These are phyloP conservation scores for Enteromius paludinosus DNA, from an alignment of 2,797 vertebrate species.

Conservation along the genomic window DNA sequence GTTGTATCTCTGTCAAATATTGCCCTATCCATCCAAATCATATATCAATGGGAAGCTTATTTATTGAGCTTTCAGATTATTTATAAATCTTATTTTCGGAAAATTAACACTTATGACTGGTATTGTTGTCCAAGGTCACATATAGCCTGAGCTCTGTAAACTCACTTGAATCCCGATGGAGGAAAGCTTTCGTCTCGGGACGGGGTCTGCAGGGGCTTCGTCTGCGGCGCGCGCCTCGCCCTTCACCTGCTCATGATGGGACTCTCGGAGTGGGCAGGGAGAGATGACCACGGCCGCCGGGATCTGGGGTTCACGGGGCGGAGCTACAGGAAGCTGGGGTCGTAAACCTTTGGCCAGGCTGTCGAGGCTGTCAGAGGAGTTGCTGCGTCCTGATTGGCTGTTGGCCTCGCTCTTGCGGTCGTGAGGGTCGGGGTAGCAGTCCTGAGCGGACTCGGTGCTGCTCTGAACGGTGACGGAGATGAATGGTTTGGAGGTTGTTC, in stretches of 20 bases:
- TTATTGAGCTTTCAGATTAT: too few relatives aligned
- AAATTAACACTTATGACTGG: too few relatives aligned
- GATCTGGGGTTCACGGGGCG: slow-evolving; percentile 67
- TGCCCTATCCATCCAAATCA: too few relatives aligned
- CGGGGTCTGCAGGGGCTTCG: slow-evolving; percentile 80
- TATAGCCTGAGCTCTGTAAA: not conserved
- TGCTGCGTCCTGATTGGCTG: slow-evolving; percentile 97
- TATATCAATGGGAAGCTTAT: too few relatives aligned
- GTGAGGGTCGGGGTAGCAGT: slow-evolving; percentile 95
- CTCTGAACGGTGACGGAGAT: slow-evolving; percentile 99
- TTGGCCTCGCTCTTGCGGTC: slow-evolving; percentile 94
- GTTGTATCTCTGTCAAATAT: too few relatives aligned
- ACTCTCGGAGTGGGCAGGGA: slow-evolving; percentile 46
- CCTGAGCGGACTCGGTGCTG: slow-evolving; percentile 98
- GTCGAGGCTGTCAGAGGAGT: slow-evolving; percentile 96
- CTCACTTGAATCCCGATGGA: slow-evolving; percentile 99
- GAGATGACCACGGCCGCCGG: slow-evolving; percentile 60
- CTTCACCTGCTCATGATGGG: slow-evolving; percentile 86
- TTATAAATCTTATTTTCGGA: too few relatives aligned
- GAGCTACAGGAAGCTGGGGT: slow-evolving; percentile 77
- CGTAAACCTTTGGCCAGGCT: slow-evolving; percentile 87
- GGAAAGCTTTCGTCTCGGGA: slow-evolving; percentile 93
- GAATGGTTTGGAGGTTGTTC: slow-evolving; percentile 97
- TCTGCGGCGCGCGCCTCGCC: slow-evolving; percentile 81
- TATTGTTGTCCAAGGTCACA: too few relatives aligned